Percentiles rank a stretch among this genome's conserved stretches.
phyloP scores from a whole-genome alignment of 2,888 invertebrate genomes.

The Stenurella melanura region DNA sequence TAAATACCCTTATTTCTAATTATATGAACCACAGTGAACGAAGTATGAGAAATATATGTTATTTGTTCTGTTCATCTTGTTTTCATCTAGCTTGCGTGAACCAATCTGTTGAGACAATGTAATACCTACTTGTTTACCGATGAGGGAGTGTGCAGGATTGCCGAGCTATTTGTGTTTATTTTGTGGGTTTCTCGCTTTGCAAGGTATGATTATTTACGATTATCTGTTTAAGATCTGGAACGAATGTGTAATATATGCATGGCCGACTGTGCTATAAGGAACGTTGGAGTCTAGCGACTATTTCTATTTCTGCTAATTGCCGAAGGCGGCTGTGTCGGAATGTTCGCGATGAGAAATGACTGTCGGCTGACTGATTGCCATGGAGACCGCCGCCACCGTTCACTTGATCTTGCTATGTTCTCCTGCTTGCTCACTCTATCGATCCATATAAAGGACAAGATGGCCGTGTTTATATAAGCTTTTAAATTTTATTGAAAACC shows the following conservation, averaged over 20 bases:
- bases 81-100: too few relatives aligned
- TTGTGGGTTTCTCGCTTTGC: slow-evolving; percentile 2
- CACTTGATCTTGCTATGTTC: slow-evolving; percentile 60
- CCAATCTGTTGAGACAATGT: not conserved
- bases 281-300: slow-evolving; percentile 63
- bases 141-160: not conserved
- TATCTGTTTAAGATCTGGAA: slow-evolving; percentile 45
- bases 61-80: too few relatives aligned
- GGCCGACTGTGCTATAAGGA: slow-evolving; percentile 53
- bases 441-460: slow-evolving; percentile 62
- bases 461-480: slow-evolving; percentile 56
- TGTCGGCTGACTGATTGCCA: slow-evolving; percentile 71
- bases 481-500: slow-evolving; percentile 21
- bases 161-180: slow-evolving; percentile 6
- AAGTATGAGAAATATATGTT: too few relatives aligned
- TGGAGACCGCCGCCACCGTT: slow-evolving; percentile 69
- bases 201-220: slow-evolving; percentile 41
- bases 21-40: too few relatives aligned
- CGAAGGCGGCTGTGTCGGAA: slow-evolving; percentile 71
- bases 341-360: slow-evolving; percentile 72
- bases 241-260: slow-evolving; percentile 53
- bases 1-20: too few relatives aligned
- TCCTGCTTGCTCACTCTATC: slow-evolving; percentile 57
- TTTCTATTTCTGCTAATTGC: slow-evolving; percentile 74
- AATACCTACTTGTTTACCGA: slow-evolving; percentile 1